Conservation (phyloP, 2,797 vertebrate species). For the Paedocypris micromegethes region DNA sequence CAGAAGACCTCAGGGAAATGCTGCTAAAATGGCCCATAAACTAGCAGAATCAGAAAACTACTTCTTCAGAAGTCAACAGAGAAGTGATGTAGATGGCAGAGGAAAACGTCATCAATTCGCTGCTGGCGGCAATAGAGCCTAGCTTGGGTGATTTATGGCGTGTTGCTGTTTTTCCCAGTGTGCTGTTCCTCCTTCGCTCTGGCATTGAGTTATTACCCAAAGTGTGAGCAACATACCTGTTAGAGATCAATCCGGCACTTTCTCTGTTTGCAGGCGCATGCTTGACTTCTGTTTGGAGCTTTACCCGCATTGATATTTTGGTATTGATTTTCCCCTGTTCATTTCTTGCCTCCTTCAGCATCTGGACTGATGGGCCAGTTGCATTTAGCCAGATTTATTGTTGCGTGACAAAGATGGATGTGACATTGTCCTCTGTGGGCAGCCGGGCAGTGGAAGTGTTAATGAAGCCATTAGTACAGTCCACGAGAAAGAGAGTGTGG, state of each 20-base stretch:
- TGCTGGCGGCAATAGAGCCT: constrained; percentile 19
- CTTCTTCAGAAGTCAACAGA: constrained; percentile 36
- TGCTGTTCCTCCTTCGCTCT: constrained; percentile 23
- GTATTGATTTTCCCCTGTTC: constrained; percentile 46
- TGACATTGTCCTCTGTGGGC: constrained; percentile 71
- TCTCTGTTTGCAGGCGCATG: constrained; percentile 22
- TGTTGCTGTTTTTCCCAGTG: constrained; percentile 38
- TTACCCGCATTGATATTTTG: constrained; percentile 45
- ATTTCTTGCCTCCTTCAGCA: constrained; percentile 47
- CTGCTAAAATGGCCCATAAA: constrained; percentile 40
- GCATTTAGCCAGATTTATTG: constrained; percentile 77
- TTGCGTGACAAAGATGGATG: constrained; percentile 80
- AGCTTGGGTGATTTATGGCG: constrained; percentile 43
- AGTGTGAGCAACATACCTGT: constrained; percentile 46
- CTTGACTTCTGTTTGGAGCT: constrained; percentile 32
- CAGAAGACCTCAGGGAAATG: constrained; percentile 51
- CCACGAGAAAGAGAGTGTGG: constrained; percentile 77
- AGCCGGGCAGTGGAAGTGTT: constrained; percentile 71
- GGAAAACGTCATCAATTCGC: constrained; percentile 29
- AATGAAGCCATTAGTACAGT: constrained; percentile 85
- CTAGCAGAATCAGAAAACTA: constrained; percentile 13
- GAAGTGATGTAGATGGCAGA: constrained; percentile 7
- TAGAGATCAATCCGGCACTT: constrained; percentile 45
- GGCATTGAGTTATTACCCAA: constrained; percentile 47
- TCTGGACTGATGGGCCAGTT: constrained; percentile 63